Evolutionary conservation across 2,888 invertebrate species (phyloP), one percentile per base, ranked within the genome.

Genomic region (Lycia hirtaria): DNA sequence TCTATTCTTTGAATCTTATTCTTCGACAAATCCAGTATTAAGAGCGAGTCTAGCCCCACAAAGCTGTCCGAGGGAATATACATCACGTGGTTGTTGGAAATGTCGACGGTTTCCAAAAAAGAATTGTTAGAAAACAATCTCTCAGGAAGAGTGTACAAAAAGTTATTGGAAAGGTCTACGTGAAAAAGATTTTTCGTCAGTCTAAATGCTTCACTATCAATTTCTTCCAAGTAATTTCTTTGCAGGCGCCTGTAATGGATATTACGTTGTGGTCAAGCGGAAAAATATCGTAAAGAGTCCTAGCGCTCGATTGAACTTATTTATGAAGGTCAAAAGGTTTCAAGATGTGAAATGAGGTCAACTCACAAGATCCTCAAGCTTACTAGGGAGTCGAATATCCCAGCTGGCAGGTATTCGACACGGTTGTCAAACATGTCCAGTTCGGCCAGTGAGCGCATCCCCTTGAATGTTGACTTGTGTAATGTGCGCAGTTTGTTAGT

Each of bases 361-460:
- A 93, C 94, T 93, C 85, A 95, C 95, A 95, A 76, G 76, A 95
- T 94, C 65, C 92, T 91, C 32, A 96, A 81, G 71, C 93, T 94
- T 66, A 93, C 89, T 45, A 95, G 84, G 7, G 93, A 92, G 67
- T 94, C 93, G 72, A 96, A 96, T 59, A 95, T 88, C 1, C 93
- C 92, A 2, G 93, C 88, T 0, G 95, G 95, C 20, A 96, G 78
- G 73, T 93, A 93, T 68, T 95, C 94, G 17, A 97, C 92, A 53
- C 93, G 93, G 80, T 97, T 97, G 72, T 95, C 94, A 65, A 96
- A 96, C 73, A 97, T 91, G 78, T 96, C 95, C 47, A 95, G 78
- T 72, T 95, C 94, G 44, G 90, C 91, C 3, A 96, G 83, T 19
- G 94, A 93, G 3, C 92, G 88, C 85, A 96, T 90, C 6, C 94